Evolutionary conservation across 2,888 invertebrate species (phyloP), one percentile per base, ranked within the genome.

Genomic region (Habrosyne pyritoides): DNA sequence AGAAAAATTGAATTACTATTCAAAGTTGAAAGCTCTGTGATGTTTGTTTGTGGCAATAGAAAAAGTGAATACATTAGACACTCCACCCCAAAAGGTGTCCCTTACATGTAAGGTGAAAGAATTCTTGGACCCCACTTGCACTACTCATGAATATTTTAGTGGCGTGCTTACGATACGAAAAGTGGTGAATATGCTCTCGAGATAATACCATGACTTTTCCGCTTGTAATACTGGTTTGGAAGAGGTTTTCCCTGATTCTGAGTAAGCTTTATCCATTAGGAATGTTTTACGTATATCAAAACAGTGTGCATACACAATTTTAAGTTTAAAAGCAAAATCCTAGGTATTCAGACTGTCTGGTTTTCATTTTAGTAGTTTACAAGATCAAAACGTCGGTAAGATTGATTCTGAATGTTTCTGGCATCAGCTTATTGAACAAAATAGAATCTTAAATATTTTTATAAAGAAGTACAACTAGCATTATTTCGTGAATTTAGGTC

Each of bases 141-240:
- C 74, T 74, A 73, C 75, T 83, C 84, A 87, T 88, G 85, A 88
- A 88, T 88, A 88, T 86, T 86, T 87, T 80, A 88, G 79, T 73
- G 71, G 74, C 73, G 72, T 71, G 73, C 79, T 79, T 79, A 74
- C 77, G 75, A 77, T 72, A 75, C 69, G 75, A 69, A 76, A 83
- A 82, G 75, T 79, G 77, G 80, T 73, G 81, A 82, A 84, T 81
- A 79, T 82, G 76, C 74, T 77, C 69, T 71, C 57, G 57, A 60
- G 60, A 71, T 69, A 72, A 73, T 79, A 70, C 69, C 53, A 47
- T 53, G 47, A 21, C 36, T 49, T 60, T 53, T 21, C 33, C 8
- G 42, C 18, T 5, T 42, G 18, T 33, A 56, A 56, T 56, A 56
- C 48, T 42, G 18, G 14, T 42, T 42, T 47, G 47, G n/a, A 52